Conservation (phyloP, 2,797 vertebrate species). For the Phataginus tricuspis region DNA sequence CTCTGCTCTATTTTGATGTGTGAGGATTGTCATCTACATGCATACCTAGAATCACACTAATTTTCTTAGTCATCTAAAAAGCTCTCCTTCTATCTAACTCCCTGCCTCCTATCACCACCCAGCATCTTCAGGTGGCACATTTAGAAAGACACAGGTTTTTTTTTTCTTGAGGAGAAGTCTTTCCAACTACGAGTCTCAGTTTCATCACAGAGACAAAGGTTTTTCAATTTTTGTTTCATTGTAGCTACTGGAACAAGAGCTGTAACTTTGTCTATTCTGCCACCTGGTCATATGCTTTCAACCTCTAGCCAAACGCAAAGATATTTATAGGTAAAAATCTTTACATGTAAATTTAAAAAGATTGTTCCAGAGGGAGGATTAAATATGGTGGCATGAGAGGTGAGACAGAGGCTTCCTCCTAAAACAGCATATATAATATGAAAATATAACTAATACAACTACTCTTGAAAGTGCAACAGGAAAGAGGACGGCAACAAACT, state of each 20-base stretch:
- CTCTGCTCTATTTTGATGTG: not conserved
- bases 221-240: not conserved
- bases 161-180: not conserved
- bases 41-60: not conserved
- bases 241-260: not conserved
- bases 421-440: too few species aligned
- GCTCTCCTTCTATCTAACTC: not conserved
- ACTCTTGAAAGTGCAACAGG: too few species aligned
- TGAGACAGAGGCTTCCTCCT: too few species aligned
- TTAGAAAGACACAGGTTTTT: not conserved
- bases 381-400: too few species aligned
- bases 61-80: not conserved
- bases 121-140: not conserved
- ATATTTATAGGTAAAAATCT: not conserved
- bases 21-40: not conserved
- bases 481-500: too few species aligned
- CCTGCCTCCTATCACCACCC: not conserved
- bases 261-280: not conserved
- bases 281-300: not conserved
- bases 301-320: not conserved
- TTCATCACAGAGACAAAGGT: not conserved
- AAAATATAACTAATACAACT: too few species aligned
- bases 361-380: not conserved
- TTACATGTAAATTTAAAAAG: not conserved
- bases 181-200: not conserved